A percentile compares a stretch with the other conserved stretches of the same genome.
These are phyloP conservation scores for Colossoma macropomum DNA, from an alignment of 2,113 vertebrate genomes.

Conservation along the genomic window DNA sequence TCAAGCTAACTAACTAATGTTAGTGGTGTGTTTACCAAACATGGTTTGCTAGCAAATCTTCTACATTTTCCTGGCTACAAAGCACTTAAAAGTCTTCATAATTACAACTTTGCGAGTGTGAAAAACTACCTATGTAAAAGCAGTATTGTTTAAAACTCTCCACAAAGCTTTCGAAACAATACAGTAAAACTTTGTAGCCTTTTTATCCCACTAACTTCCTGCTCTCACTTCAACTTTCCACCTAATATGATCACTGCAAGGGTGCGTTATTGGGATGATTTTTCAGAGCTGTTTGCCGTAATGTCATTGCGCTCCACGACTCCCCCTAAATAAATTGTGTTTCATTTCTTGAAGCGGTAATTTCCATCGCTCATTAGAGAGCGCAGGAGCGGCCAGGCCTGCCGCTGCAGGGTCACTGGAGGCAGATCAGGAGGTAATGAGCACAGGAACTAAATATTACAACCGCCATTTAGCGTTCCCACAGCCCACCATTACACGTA, in stretches of 20 bases:
- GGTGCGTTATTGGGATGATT: constrained; percentile 46
- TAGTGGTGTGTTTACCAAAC: background rate
- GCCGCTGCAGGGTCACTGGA: constrained; percentile 94
- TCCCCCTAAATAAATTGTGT: constrained; percentile 64
- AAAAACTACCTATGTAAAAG: no score
- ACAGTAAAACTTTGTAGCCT: constrained; percentile 3
- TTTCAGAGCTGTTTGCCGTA: constrained; percentile 57
- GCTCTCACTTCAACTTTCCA: constrained; percentile 43
- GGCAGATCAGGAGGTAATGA: constrained; percentile 86
- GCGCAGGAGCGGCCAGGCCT: constrained; percentile 78
- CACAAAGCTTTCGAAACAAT: background rate
- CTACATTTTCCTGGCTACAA: no score
- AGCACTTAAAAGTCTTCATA: no score
- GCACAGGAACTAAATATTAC: constrained; percentile 95
- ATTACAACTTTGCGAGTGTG: no score
- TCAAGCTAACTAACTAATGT: background rate
- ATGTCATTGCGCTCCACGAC: constrained; percentile 58
- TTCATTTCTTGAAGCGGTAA: constrained; percentile 76
- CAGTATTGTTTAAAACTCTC: background rate
- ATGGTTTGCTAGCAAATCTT: no score
- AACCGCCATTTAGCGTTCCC: constrained; percentile 86
- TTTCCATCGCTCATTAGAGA: constrained; percentile 98
- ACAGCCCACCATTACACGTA: constrained; percentile 82
- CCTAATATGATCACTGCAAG: constrained; percentile 35
- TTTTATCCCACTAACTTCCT: constrained; percentile 33